A percentile compares a stretch with the other conserved stretches of the same genome.
Conservation (phyloP, 2,797 vertebrate genomes). For the Crax fasciolata region DNA sequence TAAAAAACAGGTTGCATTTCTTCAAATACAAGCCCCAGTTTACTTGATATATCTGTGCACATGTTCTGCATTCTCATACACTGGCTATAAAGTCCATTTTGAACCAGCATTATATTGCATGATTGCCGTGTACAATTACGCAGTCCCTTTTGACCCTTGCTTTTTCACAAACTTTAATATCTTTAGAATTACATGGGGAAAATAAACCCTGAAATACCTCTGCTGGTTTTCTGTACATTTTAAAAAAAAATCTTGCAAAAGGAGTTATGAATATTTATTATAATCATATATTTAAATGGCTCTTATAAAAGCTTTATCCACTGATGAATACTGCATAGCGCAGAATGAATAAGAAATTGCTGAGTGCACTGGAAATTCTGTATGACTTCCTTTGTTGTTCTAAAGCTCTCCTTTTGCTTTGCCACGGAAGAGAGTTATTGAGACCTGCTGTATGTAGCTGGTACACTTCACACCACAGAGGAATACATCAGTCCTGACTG, state of each 20-base stretch:
- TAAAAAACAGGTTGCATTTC: not conserved
- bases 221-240: not conserved
- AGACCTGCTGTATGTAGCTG: conserved; percentile 26
- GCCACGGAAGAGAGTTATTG: not conserved
- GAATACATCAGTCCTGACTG: conserved; percentile 15
- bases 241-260: not conserved
- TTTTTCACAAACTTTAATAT: not conserved
- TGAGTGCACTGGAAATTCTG: conserved; percentile 12
- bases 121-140: not conserved
- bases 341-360: conserved; percentile 23
- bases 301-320: not conserved
- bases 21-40: not conserved
- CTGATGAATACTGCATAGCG: not conserved
- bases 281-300: not conserved
- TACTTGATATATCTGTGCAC: not conserved
- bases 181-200: not conserved
- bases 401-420: conserved; percentile 17
- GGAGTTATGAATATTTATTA: not conserved
- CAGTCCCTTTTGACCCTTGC: not conserved
- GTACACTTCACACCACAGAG: conserved; percentile 10
- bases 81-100: not conserved
- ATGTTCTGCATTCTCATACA: not conserved
- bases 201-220: not conserved
- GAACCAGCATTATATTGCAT: not conserved
- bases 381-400: not conserved